A percentile compares a stretch with the other conserved stretches of the same genome.
These are phyloP conservation scores for Anniella stebbinsi DNA, from an alignment of 2,797 vertebrate genomes.

Conservation along the genomic window DNA sequence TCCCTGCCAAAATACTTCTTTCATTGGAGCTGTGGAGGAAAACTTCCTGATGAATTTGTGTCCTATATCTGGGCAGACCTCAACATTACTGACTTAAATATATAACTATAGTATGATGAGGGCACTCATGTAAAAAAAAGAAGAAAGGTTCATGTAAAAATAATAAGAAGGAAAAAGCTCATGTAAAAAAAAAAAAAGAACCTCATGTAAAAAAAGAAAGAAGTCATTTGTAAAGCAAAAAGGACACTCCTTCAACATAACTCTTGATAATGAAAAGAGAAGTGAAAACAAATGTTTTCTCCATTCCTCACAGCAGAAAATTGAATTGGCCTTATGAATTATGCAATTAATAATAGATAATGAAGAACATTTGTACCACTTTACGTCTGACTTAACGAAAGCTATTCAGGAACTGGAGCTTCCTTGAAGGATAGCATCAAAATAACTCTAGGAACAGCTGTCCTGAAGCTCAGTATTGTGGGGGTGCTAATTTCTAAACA, in stretches of 20 bases:
- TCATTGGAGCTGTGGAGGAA: background rate
- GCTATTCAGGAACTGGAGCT: constrained; percentile 27
- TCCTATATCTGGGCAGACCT: background rate
- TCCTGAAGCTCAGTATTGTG: background rate
- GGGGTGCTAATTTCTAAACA: background rate
- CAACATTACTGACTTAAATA: background rate
- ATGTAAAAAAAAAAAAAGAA: constrained; percentile 14
- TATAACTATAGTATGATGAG: background rate
- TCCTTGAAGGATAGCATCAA: constrained; percentile 32
- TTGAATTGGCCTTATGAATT: constrained; percentile 1
- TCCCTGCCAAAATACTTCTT: background rate
- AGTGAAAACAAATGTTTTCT: constrained; percentile 48
- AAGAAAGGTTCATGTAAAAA: too few species aligned
- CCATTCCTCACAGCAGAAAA: constrained; percentile 36
- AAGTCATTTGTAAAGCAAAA: constrained; percentile 21
- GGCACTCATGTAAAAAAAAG: constrained; percentile 32
- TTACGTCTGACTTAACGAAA: background rate
- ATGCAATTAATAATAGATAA: constrained; percentile 31
- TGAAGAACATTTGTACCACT: constrained; percentile 17
- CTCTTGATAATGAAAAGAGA: constrained; percentile 21
- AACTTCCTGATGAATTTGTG: background rate
- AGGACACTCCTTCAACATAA: background rate
- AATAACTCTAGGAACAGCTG: constrained; percentile 26
- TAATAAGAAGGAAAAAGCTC: constrained; percentile 25
- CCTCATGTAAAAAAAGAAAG: too few species aligned